Evolutionary conservation across 1,140 invertebrate species (phyloP).

Genomic region (Rhynchophorus ferrugineus): DNA sequence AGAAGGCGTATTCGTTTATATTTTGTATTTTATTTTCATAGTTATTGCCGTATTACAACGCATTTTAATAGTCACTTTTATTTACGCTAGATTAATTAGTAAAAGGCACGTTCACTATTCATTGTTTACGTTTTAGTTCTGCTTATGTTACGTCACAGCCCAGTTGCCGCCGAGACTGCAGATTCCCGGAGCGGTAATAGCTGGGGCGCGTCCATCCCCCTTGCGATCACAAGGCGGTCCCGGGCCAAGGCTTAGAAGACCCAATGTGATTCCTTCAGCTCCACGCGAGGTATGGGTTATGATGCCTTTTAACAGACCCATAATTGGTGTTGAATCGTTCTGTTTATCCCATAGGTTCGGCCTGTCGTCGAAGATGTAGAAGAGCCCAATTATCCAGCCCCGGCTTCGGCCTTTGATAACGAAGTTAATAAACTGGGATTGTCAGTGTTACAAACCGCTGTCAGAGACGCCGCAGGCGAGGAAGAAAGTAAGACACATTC

Average conservation of each 20-base stretch:
- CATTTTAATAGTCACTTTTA: no score
- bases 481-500: conserved; percentile 23
- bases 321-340: background rate
- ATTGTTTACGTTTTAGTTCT: conserved; percentile 17
- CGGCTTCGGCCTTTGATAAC: conserved; percentile 27
- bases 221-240: conserved; percentile 13
- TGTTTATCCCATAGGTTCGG: conserved; percentile 17
- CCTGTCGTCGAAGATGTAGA: conserved; percentile 36
- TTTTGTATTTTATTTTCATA: no score
- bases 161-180: conserved; percentile 43
- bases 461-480: conserved; percentile 27
- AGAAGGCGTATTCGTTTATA: no score
- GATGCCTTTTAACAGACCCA: background rate
- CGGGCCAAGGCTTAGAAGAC: conserved; percentile 20
- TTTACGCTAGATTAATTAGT: no score
- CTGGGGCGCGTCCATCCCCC: conserved; percentile 29
- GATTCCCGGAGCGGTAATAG: conserved; percentile 53
- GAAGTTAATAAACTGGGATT: conserved; percentile 33
- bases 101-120: no score
- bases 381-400: conserved; percentile 26
- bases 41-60: no score
- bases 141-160: conserved; percentile 13
- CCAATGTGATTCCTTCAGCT: conserved; percentile 19
- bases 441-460: conserved; percentile 21
- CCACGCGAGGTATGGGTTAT: conserved; percentile 18